Evolutionary conservation across 1,140 invertebrate species (phyloP), one percentile per base, ranked within the genome.

Genomic region (Tribolium madens): DNA sequence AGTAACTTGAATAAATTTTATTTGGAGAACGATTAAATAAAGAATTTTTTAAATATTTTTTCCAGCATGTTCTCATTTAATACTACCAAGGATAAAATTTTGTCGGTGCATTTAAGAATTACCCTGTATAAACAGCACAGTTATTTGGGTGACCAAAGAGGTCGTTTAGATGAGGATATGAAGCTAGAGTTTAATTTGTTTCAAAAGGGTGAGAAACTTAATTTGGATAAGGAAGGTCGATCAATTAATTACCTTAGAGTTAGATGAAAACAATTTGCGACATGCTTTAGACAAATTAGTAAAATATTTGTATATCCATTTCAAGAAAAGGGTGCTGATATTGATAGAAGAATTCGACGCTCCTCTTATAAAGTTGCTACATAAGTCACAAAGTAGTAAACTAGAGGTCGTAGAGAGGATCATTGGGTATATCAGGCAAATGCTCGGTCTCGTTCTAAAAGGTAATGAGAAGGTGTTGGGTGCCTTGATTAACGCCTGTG

Each of bases 101-200:
- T n/a, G n/a, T n/a, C n/a, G n/a, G n/a, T n/a, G n/a, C n/a, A n/a
- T n/a, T n/a, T n/a, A n/a, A n/a, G n/a, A n/a, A n/a, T n/a, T n/a
- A n/a, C n/a, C n/a, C n/a, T n/a, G n/a, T 60, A 60, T 60, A 60
- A 60, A 60, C 3, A 60, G 53, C 53, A 60, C 53, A 60, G 21
- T 15, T 60, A 60, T 60, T 60, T 60, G 53, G 53, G 18, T 60
- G 53, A 60, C 18, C 7, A 60, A 60, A 26, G 53, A 60, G 12
- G 53, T 60, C 18, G 13, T 60, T 60, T 60, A 60, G 6, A 7
- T 60, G 53, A 60, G 53, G 10, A 60, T 21, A 10, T n/a, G 53
- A 60, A 26, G 53, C 5, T 60, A 60, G 17, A 60, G 18, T 60
- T 60, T 60, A 60, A 21, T 60, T 60, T 60, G 53, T 60, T 60